Percentiles rank a stretch among this genome's conserved stretches.
phyloP scores from a whole-genome alignment of 2,797 vertebrate genomes.

The Sebastes hopkinsi region DNA sequence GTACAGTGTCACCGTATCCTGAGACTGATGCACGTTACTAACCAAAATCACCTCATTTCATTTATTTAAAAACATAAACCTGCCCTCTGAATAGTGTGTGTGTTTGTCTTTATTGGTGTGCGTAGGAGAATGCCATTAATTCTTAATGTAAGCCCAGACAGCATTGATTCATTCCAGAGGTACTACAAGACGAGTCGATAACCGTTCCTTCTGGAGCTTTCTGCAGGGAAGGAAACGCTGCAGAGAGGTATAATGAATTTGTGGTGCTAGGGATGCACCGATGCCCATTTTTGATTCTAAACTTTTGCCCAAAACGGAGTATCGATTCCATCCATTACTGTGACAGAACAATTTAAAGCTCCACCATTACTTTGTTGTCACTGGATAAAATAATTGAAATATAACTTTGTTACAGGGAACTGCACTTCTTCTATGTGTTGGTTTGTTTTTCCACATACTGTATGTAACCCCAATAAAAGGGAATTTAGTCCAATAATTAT shows the following conservation, averaged over 20 bases:
- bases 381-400: conserved; percentile 31
- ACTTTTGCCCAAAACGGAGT: conserved; percentile 29
- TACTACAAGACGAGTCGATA: conserved; percentile 66
- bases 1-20: conserved; percentile 20
- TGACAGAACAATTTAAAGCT: conserved; percentile 37
- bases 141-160: conserved; percentile 73
- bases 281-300: conserved; percentile 45
- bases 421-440: conserved; percentile 27
- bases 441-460: conserved; percentile 20
- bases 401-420: conserved; percentile 33
- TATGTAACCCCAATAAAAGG: conserved; percentile 32
- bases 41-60: conserved; percentile 66
- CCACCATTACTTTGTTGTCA: conserved; percentile 42
- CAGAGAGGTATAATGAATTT: conserved; percentile 55
- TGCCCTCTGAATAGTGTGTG: conserved; percentile 58
- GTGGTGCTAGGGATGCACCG: conserved; percentile 66
- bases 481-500: conserved; percentile 32
- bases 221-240: conserved; percentile 53
- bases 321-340: conserved; percentile 42
- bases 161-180: conserved; percentile 72
- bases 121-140: conserved; percentile 57
- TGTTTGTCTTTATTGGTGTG: conserved; percentile 60
- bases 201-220: conserved; percentile 65
- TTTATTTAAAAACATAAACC: conserved; percentile 59
- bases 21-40: conserved; percentile 49